phyloP scores from a whole-genome alignment of 2,113 vertebrate species.

The Bucco capensis region DNA sequence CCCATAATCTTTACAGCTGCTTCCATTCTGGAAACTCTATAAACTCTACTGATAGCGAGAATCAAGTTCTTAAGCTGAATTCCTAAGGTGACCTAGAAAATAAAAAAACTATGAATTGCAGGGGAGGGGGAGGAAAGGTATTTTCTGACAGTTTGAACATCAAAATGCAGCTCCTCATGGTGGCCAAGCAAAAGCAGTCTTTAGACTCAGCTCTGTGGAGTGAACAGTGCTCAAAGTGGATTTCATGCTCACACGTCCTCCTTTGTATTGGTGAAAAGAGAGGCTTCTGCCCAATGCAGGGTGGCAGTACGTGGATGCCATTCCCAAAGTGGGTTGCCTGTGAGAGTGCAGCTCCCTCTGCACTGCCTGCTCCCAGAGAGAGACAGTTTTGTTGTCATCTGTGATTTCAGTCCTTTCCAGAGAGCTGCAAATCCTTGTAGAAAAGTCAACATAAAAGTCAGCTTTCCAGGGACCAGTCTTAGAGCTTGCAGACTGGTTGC shows the following conservation, averaged over 20 bases:
- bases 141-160: background rate
- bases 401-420: background rate
- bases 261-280: constrained; percentile 32
- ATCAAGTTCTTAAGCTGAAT: background rate
- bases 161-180: background rate
- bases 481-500: background rate
- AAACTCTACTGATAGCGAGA: background rate
- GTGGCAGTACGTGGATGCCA: background rate
- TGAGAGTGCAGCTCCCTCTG: accelerated
- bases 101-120: background rate
- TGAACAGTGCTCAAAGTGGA: constrained; percentile 11
- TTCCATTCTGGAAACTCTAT: background rate
- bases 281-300: background rate
- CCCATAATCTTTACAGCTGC: background rate
- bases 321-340: background rate
- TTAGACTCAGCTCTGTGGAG: background rate
- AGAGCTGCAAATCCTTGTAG: background rate
- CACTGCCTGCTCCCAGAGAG: background rate
- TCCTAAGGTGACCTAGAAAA: background rate
- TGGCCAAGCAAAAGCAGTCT: background rate
- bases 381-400: background rate
- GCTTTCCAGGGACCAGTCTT: background rate
- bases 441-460: background rate
- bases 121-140: background rate
- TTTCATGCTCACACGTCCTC: constrained; percentile 43